Conservation (phyloP, 2,888 invertebrate genomes). For the Eristalinus aeneus region DNA sequence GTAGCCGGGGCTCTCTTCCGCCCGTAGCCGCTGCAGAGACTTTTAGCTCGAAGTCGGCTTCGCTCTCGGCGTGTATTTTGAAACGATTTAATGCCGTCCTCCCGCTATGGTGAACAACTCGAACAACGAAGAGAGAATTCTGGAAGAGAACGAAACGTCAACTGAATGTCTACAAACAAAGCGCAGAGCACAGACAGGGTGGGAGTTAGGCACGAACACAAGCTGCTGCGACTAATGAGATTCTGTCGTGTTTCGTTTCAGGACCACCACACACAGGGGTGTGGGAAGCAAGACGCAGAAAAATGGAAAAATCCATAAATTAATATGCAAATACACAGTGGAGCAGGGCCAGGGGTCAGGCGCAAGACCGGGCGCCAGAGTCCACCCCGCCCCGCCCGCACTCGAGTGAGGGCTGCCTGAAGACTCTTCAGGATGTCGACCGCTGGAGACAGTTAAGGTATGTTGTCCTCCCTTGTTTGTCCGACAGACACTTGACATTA, state of each 20-base stretch:
- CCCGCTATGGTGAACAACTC: too few relatives aligned
- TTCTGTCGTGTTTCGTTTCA: conserved; percentile 20
- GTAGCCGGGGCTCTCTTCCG: conserved; percentile 2
- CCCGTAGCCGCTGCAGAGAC: neutral
- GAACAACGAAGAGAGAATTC: too few relatives aligned
- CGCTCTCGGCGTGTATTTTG: neutral
- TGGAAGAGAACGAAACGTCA: conserved; percentile 19
- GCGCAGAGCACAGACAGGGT: neutral
- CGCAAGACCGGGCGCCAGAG: conserved; percentile 3
- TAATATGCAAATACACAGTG: conserved; percentile 9
- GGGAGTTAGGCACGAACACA: neutral
- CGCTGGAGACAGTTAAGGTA: conserved; percentile 4
- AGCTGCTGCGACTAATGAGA: conserved; percentile 42
- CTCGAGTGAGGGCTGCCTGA: neutral
- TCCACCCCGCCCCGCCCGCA: neutral
- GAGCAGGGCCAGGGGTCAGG: neutral
- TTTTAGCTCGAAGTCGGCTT: conserved; percentile 8
- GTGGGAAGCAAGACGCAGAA: neutral
- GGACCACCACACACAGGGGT: neutral
- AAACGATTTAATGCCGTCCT: neutral
- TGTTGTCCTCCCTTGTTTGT: conserved; percentile 18
- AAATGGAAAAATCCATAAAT: conserved; percentile 66
- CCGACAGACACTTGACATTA: conserved; percentile 53
- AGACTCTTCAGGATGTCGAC: conserved; percentile 34
- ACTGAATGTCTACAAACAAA: conserved; percentile 54